Base-by-base conservation (phyloP, 2,888 invertebrate species). In the Thera britannica region DNA sequence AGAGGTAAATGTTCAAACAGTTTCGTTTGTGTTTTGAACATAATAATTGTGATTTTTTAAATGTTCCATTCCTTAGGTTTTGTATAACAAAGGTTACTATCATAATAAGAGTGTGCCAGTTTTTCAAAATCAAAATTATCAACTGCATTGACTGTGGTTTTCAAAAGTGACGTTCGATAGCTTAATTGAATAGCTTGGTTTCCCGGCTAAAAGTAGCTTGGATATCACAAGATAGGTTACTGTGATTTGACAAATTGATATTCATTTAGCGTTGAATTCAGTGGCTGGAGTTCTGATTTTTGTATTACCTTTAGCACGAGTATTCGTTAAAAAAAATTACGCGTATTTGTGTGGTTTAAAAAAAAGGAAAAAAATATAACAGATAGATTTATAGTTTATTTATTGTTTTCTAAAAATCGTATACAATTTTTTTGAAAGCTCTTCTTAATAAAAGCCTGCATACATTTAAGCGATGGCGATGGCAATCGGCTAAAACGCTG, bases 71-170 rank as follows among this genome's bases (percentile, higher is more conserved):
- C 23, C 23, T 23, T 23, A 23, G 23, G 23, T 23, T 23, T 23
- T 1, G 23, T 1, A n/a, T n/a, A 23, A 23, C 23, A 23, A 23
- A 23, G 23, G 23, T 52, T 52, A 34, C 7, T 52, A 1, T 52
- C 34, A 2, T 5, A 38, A 12, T 5, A 41, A 56, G 12, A 38
- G n/a, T n/a, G n/a, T 23, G 1, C 41, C 41, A 3, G 41, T 57
- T 23, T 44, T 44, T 44, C 23, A 0, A 23, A 58, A 48, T 35
- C n/a, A n/a, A 3, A 44, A 2, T 23, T 57, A 48, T 72, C 74
- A 77, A 71, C 65, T 75, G 72, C 73, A 75, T 71, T 74, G 64
- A 62, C 72, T 76, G 78, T 76, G 73, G 73, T 77, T 73, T 77
- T 73, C 74, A 75, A 75, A 75, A 72, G 72, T 76, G 72, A 71